Base-by-base conservation (phyloP, 2,113 vertebrate species). In the Colius striatus region DNA sequence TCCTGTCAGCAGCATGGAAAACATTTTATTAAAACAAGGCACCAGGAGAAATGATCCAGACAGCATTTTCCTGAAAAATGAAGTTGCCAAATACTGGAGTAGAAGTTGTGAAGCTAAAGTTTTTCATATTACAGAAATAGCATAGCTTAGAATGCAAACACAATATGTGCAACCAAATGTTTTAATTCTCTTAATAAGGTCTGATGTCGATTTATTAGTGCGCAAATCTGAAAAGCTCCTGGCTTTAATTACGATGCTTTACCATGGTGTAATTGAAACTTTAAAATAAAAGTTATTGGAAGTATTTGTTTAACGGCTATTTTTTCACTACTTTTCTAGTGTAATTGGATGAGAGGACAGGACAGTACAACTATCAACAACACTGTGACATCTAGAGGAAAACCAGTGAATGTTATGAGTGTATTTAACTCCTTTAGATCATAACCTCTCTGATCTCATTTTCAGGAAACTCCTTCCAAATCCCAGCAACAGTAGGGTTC, bases 21-120 rank as follows among this genome's bases (percentile, higher is more conserved):
- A 86, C 50, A 92, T 95, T 84, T 95, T 92, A 93, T 92, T 96
- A 89, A 94, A 93, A 93, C 73, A 93, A 93, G 86, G 60, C 87
- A 90, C 61, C 70, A 95, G 62, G 22, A 96, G 38, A 58, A 92
- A 77, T 51, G 90, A n/a, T 4, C 4, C 79, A 89, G 48, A 87
- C 43, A 74, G 10, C 18, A 68, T 90, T 76, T 79, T 62, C 63
- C 65, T 94, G 81, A 94, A 90, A 96, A 96, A 95, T 92, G 36
- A 95, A 95, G 89, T 58, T 92, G 84, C 96, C 89, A 91, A 90
- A 83, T 84, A 84, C 3, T 50, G 62, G 16, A 84, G 32, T 36
- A 62, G 67, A 90, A 68, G 53, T 54, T 87, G 47, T 57, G 34
- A 94, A 94, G 94, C 86, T 63, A 73, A 73, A 5, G 45, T 90